Base-by-base conservation (phyloP, 1,140 invertebrate species). In the Euura saliciscinereae region DNA sequence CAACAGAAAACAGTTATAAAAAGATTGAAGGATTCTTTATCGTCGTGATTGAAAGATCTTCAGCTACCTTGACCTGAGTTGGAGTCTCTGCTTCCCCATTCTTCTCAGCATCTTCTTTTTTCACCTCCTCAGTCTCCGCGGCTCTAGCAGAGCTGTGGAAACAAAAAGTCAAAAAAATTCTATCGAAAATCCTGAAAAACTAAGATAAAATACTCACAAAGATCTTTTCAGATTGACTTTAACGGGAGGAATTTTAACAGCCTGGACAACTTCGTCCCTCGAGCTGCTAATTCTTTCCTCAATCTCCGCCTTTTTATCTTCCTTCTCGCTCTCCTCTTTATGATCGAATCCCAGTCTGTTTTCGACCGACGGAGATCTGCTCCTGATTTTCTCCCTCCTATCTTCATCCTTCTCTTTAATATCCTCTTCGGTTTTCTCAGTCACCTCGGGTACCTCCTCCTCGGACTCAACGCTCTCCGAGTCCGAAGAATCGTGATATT, bases 141-240 rank as follows among this genome's bases (percentile, higher is more conserved):
- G 82, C 71, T 66, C 82, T 76, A 43, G 77, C 43, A 6, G 78
- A 75, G 68, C 83, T 84, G 64, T 44, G 51, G 70, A 77, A 78
- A 73, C 77, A 67, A 28, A 28, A 28, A 28, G 28, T 28, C 28
- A 1, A 28, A 28, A n/a, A 28, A 28, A 28, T 28, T 28, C 28
- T 28, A 28, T 28, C 28, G 28, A 28, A 28, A 28, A 28, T 28
- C 28, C 28, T 28, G 28, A 28, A 28, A 28, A 28, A 28, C 28
- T 28, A 28, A 28, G 28, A 28, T 28, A 1, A 28, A 28, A 28
- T 28, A 77, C 84, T 86, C 77, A 86, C 85, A 86, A 86, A 73
- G 86, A 84, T 77, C 86, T 81, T 46, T 87, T 87, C 51, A 86
- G 80, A 75, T 84, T 84, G 43, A 87, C 82, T 82, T 87, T 86